Evolutionary conservation across 2,113 vertebrate species (phyloP), one percentile per base, ranked within the genome.

Genomic region (Calidris pugnax): DNA sequence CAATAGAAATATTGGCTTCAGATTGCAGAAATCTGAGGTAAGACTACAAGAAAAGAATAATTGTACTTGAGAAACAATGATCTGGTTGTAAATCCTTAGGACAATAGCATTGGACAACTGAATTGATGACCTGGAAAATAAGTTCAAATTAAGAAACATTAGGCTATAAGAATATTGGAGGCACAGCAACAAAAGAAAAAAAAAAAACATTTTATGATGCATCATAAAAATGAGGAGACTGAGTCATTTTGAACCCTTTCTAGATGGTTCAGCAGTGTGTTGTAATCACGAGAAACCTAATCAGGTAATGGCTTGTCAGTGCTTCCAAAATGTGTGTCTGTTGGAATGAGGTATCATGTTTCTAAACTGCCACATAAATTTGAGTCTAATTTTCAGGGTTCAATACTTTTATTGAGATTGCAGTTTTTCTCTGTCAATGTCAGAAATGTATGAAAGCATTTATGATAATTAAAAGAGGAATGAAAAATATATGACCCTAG

Each of bases 371-470:
- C 72, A 80, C 43, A 80, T 96, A 94, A 96, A 96, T 93, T 77
- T 80, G 72, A 97, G 43, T 67, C 62, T 95, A 89, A 93, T 96
- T 94, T 96, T 96, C 76, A 97, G 64, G 80, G 62, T 77, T 96
- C 73, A 80, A 37, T 92, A 95, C 48, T 95, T 97, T 77, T 85
- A 96, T 63, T 95, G 89, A 96, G 47, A 95, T 92, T 92, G 74
- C 5, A 57, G 15, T 43, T 94, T 90, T 93, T 96, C 81, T 86
- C 39, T 53, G 76, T 94, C 66, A 91, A 4, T 68, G 93, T 89
- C 56, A 96, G 64, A 93, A 93, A 93, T 87, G 60, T 93, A 77
- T 77, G 74, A 91, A 96, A 96, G 20, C 35, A 73, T 89, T 95
- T 95, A 89, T 76, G 66, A 47, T 89, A 87, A 84, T 89, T 92